Evolutionary conservation across 2,113 vertebrate genomes (phyloP), one percentile per base, ranked within the genome.

Genomic region (Butastur rufipennis): DNA sequence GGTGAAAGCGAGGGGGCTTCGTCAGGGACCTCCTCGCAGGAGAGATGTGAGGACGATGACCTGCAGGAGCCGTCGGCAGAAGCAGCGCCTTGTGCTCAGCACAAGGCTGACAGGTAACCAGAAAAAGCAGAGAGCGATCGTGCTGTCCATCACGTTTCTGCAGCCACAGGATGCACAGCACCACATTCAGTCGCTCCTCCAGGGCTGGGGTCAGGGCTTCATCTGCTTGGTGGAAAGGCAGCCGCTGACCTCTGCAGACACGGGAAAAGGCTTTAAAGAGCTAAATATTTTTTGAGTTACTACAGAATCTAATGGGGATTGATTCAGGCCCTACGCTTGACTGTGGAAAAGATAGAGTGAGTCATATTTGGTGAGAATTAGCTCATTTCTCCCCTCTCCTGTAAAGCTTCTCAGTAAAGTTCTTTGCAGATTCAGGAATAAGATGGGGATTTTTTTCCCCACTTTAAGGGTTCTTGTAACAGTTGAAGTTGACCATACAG

Each of bases 71-170:
- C 45, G 11, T 38, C 62, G 2, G 96, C 86, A 59, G 74, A 38
- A 47, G 43, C 85, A 73, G 62, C 11, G 0, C 36, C 92, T 67
- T 61, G 90, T 62, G 17, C 82, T 42, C 91, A 85, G 34, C 83
- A 81, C 25, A 73, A 92, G 89, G 58, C 78, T 45, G 97, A 97
- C 84, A 98, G 98, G 98, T 98, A 97, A 95, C 42, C 61, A 8
- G 52, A 36, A 20, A 20, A 66, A 3, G 7, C 14, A 27, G 50
- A 9, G 1, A 2, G 43, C 4, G 32, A 2, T 23, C 0, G 2
- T 8, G 61, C 43, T 11, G 20, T 32, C 77, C 21, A 2, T 40
- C 11, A 3, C 3, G 3, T 53, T 48, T 43, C 68, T 34, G n/a
- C 43, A 70, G 43, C 26, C 16, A 0, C 16, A 5, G 91, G 52